Conservation (phyloP, 2,113 vertebrate species). For the Epinephelus lanceolatus region DNA sequence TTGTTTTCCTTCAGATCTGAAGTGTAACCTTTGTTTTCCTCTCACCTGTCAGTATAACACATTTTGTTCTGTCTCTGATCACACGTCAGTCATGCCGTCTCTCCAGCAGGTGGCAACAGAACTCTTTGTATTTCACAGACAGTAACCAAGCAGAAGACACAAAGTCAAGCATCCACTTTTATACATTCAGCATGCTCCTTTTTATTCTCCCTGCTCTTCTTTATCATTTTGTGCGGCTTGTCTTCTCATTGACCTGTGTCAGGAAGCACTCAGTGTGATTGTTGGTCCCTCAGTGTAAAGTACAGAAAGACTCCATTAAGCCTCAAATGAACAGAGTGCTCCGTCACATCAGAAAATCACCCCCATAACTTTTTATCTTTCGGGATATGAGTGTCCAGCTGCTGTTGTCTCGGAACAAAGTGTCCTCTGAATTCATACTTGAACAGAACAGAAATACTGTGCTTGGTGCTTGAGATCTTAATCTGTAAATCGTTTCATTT, state of each 20-base stretch:
- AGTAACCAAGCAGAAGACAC: background rate
- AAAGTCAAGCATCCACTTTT: slow-evolving; percentile 6
- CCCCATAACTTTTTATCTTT: accelerated
- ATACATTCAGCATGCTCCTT: background rate
- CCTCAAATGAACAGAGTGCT: slow-evolving; percentile 38
- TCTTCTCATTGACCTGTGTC: slow-evolving; percentile 13
- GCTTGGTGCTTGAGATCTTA: background rate
- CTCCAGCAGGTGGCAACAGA: slow-evolving; percentile 69
- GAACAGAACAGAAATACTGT: background rate
- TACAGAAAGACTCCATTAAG: slow-evolving; percentile 8
- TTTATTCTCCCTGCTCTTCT: background rate
- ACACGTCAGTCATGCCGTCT: background rate
- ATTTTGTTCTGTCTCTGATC: background rate
- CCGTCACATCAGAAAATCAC: slow-evolving; percentile 9
- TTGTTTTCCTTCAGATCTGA: background rate
- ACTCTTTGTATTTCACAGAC: slow-evolving; percentile 18
- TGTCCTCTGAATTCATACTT: background rate
- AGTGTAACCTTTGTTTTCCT: background rate
- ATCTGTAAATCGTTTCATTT: slow-evolving; percentile 2
- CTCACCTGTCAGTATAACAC: background rate
- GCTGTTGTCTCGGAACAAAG: slow-evolving; percentile 5
- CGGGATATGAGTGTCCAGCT: background rate
- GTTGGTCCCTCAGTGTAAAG: slow-evolving; percentile 10
- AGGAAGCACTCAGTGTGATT: slow-evolving; percentile 14
- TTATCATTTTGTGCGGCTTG: background rate